Base-by-base conservation (phyloP, 2,797 vertebrate species). In the Gambelia wislizenii region DNA sequence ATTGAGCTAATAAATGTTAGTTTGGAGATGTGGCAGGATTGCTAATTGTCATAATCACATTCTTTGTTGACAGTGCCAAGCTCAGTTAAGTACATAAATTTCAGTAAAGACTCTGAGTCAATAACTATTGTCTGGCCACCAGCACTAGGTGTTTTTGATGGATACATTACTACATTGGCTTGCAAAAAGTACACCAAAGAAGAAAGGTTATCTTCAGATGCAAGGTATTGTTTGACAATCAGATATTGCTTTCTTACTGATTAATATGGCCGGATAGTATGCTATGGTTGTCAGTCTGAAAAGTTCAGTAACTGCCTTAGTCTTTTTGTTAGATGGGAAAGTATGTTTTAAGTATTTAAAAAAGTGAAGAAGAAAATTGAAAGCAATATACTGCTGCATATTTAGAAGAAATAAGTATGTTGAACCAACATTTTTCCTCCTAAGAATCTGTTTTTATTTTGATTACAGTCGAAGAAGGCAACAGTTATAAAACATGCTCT, bases 161-260 rank as follows among this genome's bases (percentile, higher is more conserved):
- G 97, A 56, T 97, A 97, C 91, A 84, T 96, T 86, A 94, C 98
- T 95, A 98, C 97, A 93, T 96, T 98, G 96, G 96, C 89, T 94
- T 98, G 96, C 91, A 92, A 91, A 88, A 96, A 89, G 83, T 97
- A 95, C 91, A 95, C 42, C 44, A 95, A 96, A 88, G 95, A 97
- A 91, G 95, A 96, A 92, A 94, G 90, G 6, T 84, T 98, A 47
- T 88, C 93, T 93, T 93, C 95, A 49, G 89, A 78, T 78, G 82
- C 92, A 93, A 98, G 98, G 97, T 98, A 95, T 92, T 97, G 97
- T 98, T 94, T 94, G 95, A 89, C 16, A 36, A 89, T 74, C 74
- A 64, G 0, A 30, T 86, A 70, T 77, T 67, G 59, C 10, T 86
- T 6, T 7, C 56, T 30, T 56, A 27, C 6, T 30, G 59, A 33